A percentile compares a stretch with the other conserved stretches of the same genome.
phyloP scores from a whole-genome alignment of 1,140 invertebrate species.

The Popillia japonica region DNA sequence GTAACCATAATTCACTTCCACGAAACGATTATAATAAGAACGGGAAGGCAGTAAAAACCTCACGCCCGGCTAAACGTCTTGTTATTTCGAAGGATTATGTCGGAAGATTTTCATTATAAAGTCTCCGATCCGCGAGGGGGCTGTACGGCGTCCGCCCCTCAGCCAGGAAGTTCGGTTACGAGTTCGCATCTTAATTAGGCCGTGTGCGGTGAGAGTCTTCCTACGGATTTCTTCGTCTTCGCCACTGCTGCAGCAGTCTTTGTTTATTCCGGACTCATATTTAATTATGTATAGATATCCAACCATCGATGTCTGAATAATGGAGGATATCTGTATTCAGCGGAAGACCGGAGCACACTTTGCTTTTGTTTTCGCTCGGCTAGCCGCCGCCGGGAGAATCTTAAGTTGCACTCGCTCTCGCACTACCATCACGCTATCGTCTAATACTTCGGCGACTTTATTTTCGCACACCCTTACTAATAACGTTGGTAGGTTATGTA shows the following conservation, averaged over 20 bases:
- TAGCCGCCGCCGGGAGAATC: constrained; percentile 44
- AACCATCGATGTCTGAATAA: constrained; percentile 49
- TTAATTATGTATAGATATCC: constrained; percentile 49
- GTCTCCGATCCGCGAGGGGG: constrained; percentile 10
- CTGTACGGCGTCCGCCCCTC: not conserved
- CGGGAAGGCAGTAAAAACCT: constrained; percentile 6
- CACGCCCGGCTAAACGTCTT: constrained; percentile 30
- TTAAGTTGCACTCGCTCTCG: constrained; percentile 28
- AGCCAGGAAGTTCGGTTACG: constrained; percentile 26
- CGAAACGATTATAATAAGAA: constrained; percentile 4
- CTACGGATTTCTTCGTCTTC: constrained; percentile 34
- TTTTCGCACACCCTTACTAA: not conserved
- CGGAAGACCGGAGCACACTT: constrained; percentile 44
- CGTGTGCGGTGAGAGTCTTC: constrained; percentile 27
- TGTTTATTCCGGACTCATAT: constrained; percentile 49
- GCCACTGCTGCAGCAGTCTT: constrained; percentile 37
- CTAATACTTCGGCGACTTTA: constrained; percentile 17
- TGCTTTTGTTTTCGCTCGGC: constrained; percentile 46
- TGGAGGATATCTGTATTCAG: constrained; percentile 48
- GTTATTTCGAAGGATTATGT: constrained; percentile 35
- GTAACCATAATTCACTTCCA: not conserved
- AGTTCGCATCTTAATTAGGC: constrained; percentile 38
- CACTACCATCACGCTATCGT: not conserved
- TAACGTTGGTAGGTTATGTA: not conserved
- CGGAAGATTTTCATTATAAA: constrained; percentile 38